Evolutionary conservation across 2,113 vertebrate genomes (phyloP).

Genomic region (Lasiurus cinereus): DNA sequence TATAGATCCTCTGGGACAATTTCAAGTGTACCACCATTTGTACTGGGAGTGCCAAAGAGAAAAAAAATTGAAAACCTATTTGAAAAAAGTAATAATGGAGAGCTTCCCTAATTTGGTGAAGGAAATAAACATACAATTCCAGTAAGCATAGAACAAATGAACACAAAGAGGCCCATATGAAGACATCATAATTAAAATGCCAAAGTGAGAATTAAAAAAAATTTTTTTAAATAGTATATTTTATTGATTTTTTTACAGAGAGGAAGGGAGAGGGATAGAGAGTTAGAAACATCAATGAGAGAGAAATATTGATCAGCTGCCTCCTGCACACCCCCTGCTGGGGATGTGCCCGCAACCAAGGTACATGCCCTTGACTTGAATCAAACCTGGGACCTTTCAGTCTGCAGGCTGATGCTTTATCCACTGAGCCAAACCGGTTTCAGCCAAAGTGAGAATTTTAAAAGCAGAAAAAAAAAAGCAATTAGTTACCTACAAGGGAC

Average conservation of each 20-base stretch:
- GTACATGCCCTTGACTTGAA: too few relatives aligned
- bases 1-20: background rate
- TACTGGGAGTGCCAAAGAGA: background rate
- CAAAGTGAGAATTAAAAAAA: background rate
- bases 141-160: background rate
- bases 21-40: background rate
- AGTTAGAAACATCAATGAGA: too few relatives aligned
- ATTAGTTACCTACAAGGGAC: background rate
- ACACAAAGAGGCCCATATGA: background rate
- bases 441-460: too few relatives aligned
- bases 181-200: background rate
- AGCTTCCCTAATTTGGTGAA: background rate
- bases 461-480: background rate
- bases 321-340: too few relatives aligned
- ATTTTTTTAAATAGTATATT: too few relatives aligned
- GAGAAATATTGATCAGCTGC: too few relatives aligned
- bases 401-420: too few relatives aligned
- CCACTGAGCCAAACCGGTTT: too few relatives aligned
- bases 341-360: too few relatives aligned
- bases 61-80: background rate
- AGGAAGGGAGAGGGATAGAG: too few relatives aligned
- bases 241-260: too few relatives aligned
- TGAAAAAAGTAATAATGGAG: background rate
- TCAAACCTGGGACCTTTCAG: too few relatives aligned
- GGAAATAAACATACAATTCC: background rate